Evolutionary conservation across 1,140 invertebrate species (phyloP).

Genomic region (Euura saliciscinereae): DNA sequence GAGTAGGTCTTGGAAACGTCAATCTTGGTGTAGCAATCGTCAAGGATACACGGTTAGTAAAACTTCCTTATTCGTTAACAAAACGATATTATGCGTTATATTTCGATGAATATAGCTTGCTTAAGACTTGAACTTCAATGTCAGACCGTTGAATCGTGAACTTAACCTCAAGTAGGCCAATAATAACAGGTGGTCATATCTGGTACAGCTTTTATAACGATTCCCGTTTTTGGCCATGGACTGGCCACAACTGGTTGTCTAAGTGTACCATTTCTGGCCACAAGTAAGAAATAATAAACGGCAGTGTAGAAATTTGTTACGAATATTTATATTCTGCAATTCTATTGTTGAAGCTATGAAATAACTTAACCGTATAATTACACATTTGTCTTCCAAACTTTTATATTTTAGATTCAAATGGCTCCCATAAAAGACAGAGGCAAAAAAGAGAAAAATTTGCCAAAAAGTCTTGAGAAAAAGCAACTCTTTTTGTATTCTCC

Average conservation of each 20-base stretch:
- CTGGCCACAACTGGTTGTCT: neutral
- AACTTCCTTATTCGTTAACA: neutral
- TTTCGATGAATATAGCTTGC: conserved; percentile 1
- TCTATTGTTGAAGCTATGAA: too few species aligned
- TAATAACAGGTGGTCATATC: neutral
- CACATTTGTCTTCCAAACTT: too few species aligned
- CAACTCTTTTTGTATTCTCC: too few species aligned
- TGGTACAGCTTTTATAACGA: neutral
- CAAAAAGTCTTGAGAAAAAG: too few species aligned
- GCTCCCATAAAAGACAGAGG: too few species aligned
- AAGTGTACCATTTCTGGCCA: neutral
- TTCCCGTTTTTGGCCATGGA: neutral
- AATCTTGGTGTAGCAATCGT: too few species aligned
- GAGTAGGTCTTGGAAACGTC: too few species aligned
- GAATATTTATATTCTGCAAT: too few species aligned
- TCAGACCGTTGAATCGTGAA: neutral
- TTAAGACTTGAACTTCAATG: neutral
- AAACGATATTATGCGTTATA: neutral
- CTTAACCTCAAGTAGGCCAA: neutral
- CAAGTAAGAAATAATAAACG: conserved; percentile 13
- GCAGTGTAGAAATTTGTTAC: too few species aligned
- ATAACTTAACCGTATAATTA: too few species aligned
- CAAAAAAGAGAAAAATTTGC: too few species aligned
- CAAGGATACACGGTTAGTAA: neutral
- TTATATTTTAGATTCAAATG: too few species aligned